Evolutionary conservation across 2,113 vertebrate genomes (phyloP), one percentile per base, ranked within the genome.

Genomic region (Nematolebias whitei): DNA sequence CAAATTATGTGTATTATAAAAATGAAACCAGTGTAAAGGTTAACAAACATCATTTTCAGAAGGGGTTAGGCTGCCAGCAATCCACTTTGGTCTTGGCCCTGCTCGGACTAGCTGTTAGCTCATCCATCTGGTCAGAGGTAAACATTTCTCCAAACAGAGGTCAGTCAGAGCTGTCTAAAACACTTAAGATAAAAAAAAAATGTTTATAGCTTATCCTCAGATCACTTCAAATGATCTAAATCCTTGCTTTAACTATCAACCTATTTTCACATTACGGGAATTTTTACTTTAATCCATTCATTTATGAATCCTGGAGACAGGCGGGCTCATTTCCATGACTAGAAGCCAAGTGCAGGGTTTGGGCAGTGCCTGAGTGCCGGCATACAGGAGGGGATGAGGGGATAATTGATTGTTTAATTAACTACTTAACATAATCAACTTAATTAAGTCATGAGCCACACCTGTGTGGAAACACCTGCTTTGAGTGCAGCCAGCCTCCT

Each of bases 391-490:
- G 8, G 29, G 60, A 78, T 76, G 76, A 88, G 78, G 72, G 74
- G 70, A 83, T 88, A 86, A 89, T 80, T 72, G 77, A 83, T 83
- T 84, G 79, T 85, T 85, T 82, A 81, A 87, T 84, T 65, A 83
- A 75, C 73, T 77, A 85, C 83, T 89, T 86, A 77, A 63, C 55
- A 51, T 61, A 63, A 82, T 89, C 71, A 82, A 82, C 57, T 74
- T 77, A 61, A 85, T 83, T 53, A 68, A 64, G 56, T 74, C 68
- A 41, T 49, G 63, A 83, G 61, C 48, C 62, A 78, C 86, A 88
- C 74, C 69, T 85, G 84, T 70, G 81, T 66, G 57, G 29, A 60
- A 80, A 86, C 78, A 86, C 83, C 78, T 89, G 84, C 60, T 60
- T 62, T 19, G 50, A 72, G 45, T 55, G 41, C 43, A 48, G 26